phyloP scores from a whole-genome alignment of 2,888 invertebrate species.

The Phortica okadai region DNA sequence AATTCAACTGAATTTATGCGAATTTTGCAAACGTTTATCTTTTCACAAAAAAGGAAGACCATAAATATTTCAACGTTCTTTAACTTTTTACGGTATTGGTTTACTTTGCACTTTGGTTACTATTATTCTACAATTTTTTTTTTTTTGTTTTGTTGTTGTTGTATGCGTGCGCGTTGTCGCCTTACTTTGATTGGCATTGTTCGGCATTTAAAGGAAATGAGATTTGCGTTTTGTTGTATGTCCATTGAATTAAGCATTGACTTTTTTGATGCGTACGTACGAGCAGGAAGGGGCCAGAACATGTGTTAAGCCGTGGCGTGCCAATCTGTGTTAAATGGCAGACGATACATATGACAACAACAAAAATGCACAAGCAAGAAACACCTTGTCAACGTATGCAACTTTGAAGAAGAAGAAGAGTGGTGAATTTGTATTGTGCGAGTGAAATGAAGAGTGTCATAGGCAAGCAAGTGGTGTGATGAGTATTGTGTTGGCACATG shows the following conservation, averaged over 20 bases:
- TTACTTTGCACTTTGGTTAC: constrained; percentile 33
- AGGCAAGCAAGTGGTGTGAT: too few species aligned
- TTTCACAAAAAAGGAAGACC: constrained; percentile 63
- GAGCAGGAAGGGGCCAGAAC: constrained; percentile 37
- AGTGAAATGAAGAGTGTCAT: too few species aligned
- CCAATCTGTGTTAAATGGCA: constrained; percentile 45
- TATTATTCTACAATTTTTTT: constrained; percentile 25
- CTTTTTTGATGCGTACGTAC: neutral
- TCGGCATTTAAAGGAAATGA: constrained; percentile 57
- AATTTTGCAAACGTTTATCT: neutral
- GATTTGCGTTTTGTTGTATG: constrained; percentile 52
- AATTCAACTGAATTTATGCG: neutral
- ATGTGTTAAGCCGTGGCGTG: constrained; percentile 50
- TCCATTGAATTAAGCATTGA: neutral
- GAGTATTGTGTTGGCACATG: too few species aligned
- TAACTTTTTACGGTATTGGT: too few species aligned
- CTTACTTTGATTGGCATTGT: constrained; percentile 47
- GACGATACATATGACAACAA: neutral
- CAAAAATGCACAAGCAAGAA: neutral
- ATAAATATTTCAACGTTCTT: constrained; percentile 17
- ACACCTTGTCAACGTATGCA: too few species aligned
- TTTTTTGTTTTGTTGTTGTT: neutral
- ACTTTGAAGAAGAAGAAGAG: too few species aligned
- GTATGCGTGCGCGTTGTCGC: constrained; percentile 6
- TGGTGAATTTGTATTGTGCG: too few species aligned